A percentile compares a stretch with the other conserved stretches of the same genome.
Evolutionary conservation across 1,140 invertebrate species (phyloP).

Genomic region (Tenebrio molitor): DNA sequence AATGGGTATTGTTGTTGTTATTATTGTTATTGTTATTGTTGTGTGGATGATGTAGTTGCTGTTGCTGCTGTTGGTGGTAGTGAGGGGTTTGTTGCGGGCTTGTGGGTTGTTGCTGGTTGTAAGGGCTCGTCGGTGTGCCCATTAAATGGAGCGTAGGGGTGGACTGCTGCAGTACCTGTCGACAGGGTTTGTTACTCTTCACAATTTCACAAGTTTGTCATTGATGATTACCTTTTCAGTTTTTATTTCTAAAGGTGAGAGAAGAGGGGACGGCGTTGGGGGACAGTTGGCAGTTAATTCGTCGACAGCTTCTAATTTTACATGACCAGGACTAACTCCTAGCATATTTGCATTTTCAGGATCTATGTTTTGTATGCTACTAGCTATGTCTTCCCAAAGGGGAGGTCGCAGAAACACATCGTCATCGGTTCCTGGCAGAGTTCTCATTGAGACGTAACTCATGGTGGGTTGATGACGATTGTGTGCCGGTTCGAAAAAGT

Average conservation of each 20-base stretch:
- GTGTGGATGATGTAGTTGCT: slow-evolving; percentile 59
- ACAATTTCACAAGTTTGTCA: not conserved
- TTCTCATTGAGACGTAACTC: slow-evolving; percentile 71
- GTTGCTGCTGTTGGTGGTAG: slow-evolving; percentile 62
- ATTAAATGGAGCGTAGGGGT: slow-evolving; percentile 70
- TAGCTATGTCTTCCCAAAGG: slow-evolving; percentile 90
- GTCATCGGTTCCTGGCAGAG: slow-evolving; percentile 70
- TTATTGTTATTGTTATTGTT: slow-evolving; percentile 54
- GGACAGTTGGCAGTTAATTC: slow-evolving; percentile 67
- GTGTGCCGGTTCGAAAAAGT: slow-evolving; percentile 73
- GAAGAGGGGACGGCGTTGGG: slow-evolving; percentile 75
- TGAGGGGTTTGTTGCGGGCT: slow-evolving; percentile 59
- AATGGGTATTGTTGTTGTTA: slow-evolving; percentile 58
- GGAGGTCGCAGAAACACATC: slow-evolving; percentile 86
- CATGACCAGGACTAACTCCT: slow-evolving; percentile 73
- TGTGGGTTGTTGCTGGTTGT: slow-evolving; percentile 61
- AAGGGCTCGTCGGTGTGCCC: slow-evolving; percentile 68
- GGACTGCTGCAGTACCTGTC: slow-evolving; percentile 66
- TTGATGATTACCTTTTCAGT: slow-evolving; percentile 69
- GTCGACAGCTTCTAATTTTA: slow-evolving; percentile 83
- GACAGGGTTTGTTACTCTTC: slow-evolving; percentile 23
- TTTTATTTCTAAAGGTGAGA: slow-evolving; percentile 82
- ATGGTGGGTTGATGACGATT: slow-evolving; percentile 63
- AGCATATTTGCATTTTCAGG: slow-evolving; percentile 91
- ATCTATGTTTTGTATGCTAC: slow-evolving; percentile 89